phyloP scores from a whole-genome alignment of 2,113 vertebrate species.

The Gymnogyps californianus region DNA sequence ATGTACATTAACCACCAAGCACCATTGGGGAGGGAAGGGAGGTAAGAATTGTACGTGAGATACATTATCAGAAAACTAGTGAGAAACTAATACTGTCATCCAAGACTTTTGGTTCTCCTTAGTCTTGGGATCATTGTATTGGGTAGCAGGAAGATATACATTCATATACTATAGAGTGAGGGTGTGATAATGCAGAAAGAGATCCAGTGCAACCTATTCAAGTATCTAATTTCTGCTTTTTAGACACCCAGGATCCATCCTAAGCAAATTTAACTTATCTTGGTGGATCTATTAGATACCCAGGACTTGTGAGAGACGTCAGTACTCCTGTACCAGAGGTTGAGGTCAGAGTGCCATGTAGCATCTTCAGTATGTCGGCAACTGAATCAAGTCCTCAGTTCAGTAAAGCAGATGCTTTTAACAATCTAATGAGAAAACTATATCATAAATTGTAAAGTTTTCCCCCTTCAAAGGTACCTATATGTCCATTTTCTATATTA shows the following conservation, averaged over 20 bases:
- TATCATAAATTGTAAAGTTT: neutral
- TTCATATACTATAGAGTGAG: neutral
- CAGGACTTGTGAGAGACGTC: neutral
- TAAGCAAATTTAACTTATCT: neutral
- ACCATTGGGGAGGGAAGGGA: neutral
- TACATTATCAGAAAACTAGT: neutral
- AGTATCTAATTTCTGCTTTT: neutral
- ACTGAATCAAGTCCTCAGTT: neutral
- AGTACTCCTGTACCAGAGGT: neutral
- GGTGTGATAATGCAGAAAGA: neutral
- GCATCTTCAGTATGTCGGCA: neutral
- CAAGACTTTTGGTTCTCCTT: neutral
- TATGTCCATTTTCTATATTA: neutral
- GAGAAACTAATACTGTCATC: neutral
- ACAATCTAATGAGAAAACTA: neutral
- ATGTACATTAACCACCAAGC: neutral
- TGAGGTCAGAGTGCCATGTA: neutral
- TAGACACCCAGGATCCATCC: neutral
- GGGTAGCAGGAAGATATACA: neutral
- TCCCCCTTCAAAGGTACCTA: neutral
- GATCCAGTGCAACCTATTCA: neutral
- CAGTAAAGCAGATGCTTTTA: neutral
- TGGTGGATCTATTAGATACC: neutral
- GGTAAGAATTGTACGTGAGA: neutral
- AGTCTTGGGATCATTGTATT: neutral